Conservation (phyloP, 2,888 invertebrate species). For the Ferrisia virgata region DNA sequence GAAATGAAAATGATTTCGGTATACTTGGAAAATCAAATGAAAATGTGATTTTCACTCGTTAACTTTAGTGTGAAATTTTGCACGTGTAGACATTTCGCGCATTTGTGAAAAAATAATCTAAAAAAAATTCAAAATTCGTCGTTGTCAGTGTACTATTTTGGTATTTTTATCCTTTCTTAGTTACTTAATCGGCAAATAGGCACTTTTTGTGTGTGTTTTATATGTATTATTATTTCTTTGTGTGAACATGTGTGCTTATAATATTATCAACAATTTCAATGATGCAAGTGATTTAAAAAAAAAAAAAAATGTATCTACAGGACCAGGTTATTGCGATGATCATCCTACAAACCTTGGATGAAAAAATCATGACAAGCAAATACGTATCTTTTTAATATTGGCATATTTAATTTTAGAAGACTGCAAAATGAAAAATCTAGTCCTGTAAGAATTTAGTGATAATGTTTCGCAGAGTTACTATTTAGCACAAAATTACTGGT, state of each 20-base stretch:
- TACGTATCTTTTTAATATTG: neutral
- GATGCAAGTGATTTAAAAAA: too few species aligned
- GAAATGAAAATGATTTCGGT: neutral
- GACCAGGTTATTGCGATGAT: neutral
- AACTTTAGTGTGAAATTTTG: neutral
- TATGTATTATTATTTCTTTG: neutral
- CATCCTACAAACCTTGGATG: neutral
- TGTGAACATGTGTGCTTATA: neutral
- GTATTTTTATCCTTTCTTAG: neutral
- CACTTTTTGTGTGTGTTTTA: neutral
- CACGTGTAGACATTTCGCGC: neutral
- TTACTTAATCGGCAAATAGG: neutral
- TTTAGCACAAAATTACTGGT: conserved; percentile 6
- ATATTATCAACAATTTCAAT: neutral
- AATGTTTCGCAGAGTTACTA: neutral
- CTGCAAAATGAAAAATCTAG: conserved; percentile 4
- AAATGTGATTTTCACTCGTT: neutral
- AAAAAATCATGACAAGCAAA: neutral
- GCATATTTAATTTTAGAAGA: conserved; percentile 1
- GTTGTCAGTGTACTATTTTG: neutral
- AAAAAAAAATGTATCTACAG: too few species aligned
- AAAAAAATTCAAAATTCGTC: neutral
- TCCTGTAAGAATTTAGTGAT: conserved; percentile 10
- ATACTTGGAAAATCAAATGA: neutral
- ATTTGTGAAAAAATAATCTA: neutral